Base-by-base conservation (phyloP, 2,113 vertebrate species). In the Poeciliopsis retropinna region DNA sequence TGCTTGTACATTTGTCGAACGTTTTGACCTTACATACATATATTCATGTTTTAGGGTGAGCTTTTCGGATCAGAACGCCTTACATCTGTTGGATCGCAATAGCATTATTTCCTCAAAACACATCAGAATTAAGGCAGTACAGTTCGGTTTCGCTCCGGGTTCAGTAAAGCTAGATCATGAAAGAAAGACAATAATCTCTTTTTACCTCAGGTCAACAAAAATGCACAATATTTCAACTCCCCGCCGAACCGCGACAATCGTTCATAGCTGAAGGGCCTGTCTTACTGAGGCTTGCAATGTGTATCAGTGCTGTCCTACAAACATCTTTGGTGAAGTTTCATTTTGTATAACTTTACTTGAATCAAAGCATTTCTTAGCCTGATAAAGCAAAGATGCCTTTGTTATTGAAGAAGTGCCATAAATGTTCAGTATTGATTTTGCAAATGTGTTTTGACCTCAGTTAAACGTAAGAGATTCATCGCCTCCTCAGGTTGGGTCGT, bases 1-100 rank as follows among this genome's bases (percentile, higher is more conserved):
- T 71, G 84, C 80, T 90, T 93, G 92, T 93, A 91, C 85, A 91
- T 93, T 91, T 93, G 89, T 92, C 89, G 85, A 91, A 90, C 91
- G 51, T 39, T 39, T 75, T 75, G 65, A 79, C 51, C 72, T 67
- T 84, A 70, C 86, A 78, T 85, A 76, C 87, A 70, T n/a, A 63
- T 81, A 86, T 81, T 79, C 22, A 66, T 80, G 64, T 88, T 78
- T 82, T 81, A 39, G 34, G 71, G 60, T 70, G 37, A 3, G 22
- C 63, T n/a, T 25, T 41, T 14, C 66, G 44, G 63, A 29, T 76
- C 54, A 47, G 71, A 67, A 77, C 75, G 64, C 75, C 73, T 82
- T 22, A 37, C 75, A 70, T 67, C 64, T 65, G 60, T 31, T 60
- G 30, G 70, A 63, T 73, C 75, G 65, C 85, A 57, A 70, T 27